These are phyloP conservation scores for Drosophila differens DNA, from an alignment of 2,888 invertebrate species.

Conservation along the genomic window DNA sequence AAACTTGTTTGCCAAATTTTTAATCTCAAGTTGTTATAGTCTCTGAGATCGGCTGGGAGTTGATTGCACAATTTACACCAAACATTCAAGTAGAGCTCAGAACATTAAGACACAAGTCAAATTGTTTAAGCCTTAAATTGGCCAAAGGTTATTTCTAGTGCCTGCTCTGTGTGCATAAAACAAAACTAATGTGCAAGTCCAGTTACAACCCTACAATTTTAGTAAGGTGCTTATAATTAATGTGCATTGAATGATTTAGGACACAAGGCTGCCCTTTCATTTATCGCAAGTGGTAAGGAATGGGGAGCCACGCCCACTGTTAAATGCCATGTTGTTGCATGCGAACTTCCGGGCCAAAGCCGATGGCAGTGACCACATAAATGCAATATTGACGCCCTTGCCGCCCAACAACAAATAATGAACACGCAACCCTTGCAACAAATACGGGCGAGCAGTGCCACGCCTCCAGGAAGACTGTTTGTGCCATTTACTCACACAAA, in stretches of 20 bases:
- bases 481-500: conserved; percentile 7
- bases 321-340: conserved; percentile 17
- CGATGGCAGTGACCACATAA: conserved; percentile 32
- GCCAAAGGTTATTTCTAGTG: neutral
- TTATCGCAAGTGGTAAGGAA: neutral
- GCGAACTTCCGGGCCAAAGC: conserved; percentile 55
- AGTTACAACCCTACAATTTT: neutral
- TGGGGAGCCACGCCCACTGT: conserved; percentile 20
- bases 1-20: too few species aligned
- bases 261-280: neutral
- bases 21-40: too few species aligned
- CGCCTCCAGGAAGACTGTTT: conserved; percentile 33
- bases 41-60: too few species aligned
- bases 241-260: neutral
- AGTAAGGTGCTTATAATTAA: neutral
- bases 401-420: conserved; percentile 17
- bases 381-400: conserved; percentile 40
- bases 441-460: conserved; percentile 26
- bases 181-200: neutral
- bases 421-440: conserved; percentile 46
- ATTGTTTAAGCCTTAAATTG: neutral
- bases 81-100: neutral
- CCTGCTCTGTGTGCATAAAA: neutral
- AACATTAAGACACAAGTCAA: neutral
- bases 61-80: neutral